Base-by-base conservation (phyloP, 2,113 vertebrate species). In the Malaclemys terrapin region DNA sequence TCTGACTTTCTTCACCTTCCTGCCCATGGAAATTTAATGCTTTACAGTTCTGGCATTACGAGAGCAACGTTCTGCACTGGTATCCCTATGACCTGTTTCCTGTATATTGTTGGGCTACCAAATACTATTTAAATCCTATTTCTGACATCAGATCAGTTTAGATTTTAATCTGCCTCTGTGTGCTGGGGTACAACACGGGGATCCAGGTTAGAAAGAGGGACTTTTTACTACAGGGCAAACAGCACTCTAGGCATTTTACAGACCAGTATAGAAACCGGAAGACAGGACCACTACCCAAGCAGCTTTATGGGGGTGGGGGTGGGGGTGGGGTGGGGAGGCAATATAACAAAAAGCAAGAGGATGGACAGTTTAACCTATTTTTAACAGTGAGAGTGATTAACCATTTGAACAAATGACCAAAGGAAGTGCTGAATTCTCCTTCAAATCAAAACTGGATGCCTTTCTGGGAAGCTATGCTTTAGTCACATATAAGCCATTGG, bases 371-470 rank as follows among this genome's bases (percentile, higher is more conserved):
- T 78, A 89, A 82, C 4, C 2, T 52, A 82, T 91, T 65, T 27
- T 53, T 85, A 80, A 35, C 72, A 80, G 89, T 31, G 91, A 87
- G 62, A 89, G 81, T 89, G 81, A 69, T 69, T 88, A 82, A 96
- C 83, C 92, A 86, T 84, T 59, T 78, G 69, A 93, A 75, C 8
- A 50, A 96, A 88, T 62, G 19, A 57, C 11, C 35, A 31, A 16
- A 80, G 49, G 69, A 79, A 84, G 80, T 1, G 27, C 4, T 47
- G 38, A 83, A 76, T 29, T 81, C 82, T 65, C 76, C 53, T 88
- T 86, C 56, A 8, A 24, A 80, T 52, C 78, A 52, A 31, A 47
- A 52, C 31, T 52, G 47, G 79, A 79, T 0, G 7, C 75, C 35
- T 86, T 89, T 24, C 75, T 16, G 7, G 24, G n/a, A 72, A 45